These are phyloP conservation scores for Drosophila affinis DNA, from an alignment of 2,888 invertebrate genomes.

Conservation along the genomic window DNA sequence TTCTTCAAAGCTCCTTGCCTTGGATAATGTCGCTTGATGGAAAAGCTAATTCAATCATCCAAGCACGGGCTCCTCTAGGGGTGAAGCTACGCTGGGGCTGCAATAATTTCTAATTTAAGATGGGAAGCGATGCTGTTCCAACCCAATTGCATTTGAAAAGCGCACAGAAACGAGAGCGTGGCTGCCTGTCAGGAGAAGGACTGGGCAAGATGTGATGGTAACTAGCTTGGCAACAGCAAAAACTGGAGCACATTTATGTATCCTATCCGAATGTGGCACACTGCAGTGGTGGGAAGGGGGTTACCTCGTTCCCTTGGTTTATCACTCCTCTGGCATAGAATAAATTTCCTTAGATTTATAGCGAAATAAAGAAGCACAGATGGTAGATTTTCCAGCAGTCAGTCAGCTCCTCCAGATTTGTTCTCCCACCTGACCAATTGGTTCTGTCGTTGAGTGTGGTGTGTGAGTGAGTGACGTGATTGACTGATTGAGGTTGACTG, in stretches of 20 bases:
- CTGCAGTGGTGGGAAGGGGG: neutral
- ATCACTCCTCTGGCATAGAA: neutral
- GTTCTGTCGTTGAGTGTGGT: neutral
- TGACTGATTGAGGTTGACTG: slow-evolving; percentile 52
- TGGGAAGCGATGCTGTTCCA: neutral
- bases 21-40: slow-evolving; percentile 16
- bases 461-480: slow-evolving; percentile 34
- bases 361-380: slow-evolving; percentile 6
- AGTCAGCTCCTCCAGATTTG: too few relatives aligned
- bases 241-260: neutral
- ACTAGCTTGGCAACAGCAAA: slow-evolving; percentile 1
- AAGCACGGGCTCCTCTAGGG: neutral
- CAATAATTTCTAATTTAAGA: neutral
- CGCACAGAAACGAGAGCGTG: neutral
- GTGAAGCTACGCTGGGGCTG: neutral
- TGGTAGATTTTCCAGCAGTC: neutral
- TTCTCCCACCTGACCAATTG: slow-evolving; percentile 13
- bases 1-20: slow-evolving; percentile 14
- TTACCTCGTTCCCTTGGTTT: too few relatives aligned
- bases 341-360: neutral
- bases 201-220: neutral
- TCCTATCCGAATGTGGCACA: neutral
- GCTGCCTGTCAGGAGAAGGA: neutral
- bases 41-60: slow-evolving; percentile 33
- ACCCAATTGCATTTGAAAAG: slow-evolving; percentile 1